phyloP scores from a whole-genome alignment of 2,797 vertebrate genomes.

The Steatocranus sp. region DNA sequence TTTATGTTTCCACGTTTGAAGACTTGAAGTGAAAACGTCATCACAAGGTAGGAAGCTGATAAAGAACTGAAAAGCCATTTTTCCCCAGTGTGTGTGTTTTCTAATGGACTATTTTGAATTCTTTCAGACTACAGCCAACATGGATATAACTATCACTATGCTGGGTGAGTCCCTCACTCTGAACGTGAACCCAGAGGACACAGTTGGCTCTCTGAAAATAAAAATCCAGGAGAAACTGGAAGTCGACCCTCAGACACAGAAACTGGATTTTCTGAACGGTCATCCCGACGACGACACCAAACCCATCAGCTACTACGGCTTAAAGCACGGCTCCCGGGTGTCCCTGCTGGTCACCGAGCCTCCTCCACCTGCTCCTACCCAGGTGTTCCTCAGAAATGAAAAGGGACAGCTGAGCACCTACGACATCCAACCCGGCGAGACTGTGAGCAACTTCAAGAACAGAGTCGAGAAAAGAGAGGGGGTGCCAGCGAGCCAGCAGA shows the following conservation, averaged over 20 bases:
- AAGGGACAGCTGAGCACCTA: slow-evolving; percentile 44
- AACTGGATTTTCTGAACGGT: not conserved
- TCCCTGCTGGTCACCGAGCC: not conserved
- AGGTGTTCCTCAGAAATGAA: slow-evolving; percentile 64
- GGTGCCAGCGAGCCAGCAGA: slow-evolving; percentile 55
- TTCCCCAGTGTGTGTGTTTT: not conserved
- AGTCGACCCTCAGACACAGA: not conserved
- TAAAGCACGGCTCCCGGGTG: slow-evolving; percentile 37
- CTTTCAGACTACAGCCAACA: not conserved
- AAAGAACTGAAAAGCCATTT: not conserved
- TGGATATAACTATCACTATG: slow-evolving; percentile 52
- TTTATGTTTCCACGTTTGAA: not conserved
- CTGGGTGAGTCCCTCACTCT: slow-evolving; percentile 14
- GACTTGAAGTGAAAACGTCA: rapidly evolving
- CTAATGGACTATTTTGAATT: not conserved
- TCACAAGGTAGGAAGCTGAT: not conserved
- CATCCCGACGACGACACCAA: slow-evolving; percentile 6
- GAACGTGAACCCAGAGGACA: not conserved
- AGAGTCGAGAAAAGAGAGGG: slow-evolving; percentile 40
- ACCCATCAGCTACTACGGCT: slow-evolving; percentile 25
- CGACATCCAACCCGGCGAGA: slow-evolving; percentile 31
- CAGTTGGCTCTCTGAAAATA: slow-evolving; percentile 45
- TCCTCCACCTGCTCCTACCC: not conserved
- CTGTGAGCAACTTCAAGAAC: slow-evolving; percentile 43
- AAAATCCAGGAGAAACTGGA: not conserved